phyloP scores from a whole-genome alignment of 92 coral and sea anemone species.

The Porites lobata region DNA sequence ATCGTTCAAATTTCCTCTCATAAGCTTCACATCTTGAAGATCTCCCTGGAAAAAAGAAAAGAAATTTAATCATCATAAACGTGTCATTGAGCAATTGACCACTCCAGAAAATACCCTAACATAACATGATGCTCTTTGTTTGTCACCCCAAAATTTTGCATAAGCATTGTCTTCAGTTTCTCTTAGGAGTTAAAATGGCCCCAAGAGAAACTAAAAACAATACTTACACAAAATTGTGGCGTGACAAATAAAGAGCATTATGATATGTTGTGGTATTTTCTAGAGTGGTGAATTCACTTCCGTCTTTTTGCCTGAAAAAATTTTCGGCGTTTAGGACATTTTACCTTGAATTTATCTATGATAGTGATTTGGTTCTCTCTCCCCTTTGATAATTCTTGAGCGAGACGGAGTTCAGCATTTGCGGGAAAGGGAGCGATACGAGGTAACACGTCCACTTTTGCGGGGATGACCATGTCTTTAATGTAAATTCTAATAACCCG shows the following conservation, averaged over 20 bases:
- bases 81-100: background rate
- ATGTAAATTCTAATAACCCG: constrained; percentile 57
- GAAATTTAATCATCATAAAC: background rate
- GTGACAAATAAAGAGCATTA: no score
- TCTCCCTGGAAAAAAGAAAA: constrained; percentile 66
- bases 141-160: no score
- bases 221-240: no score
- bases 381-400: constrained; percentile 60
- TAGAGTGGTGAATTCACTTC: no score
- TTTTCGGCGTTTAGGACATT: no score
- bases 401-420: constrained; percentile 75
- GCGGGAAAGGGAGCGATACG: constrained; percentile 39
- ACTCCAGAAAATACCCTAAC: no score
- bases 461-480: constrained; percentile 50
- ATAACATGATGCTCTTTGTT: no score
- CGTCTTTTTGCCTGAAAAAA: no score
- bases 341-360: constrained; percentile 58
- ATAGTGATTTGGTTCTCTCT: constrained; percentile 59
- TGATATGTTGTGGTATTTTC: no score
- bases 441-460: constrained; percentile 48
- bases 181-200: no score
- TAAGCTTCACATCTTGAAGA: constrained; percentile 89
- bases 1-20: constrained; percentile 44
- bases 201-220: background rate
- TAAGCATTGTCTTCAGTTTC: no score